phyloP scores from a whole-genome alignment of 1,140 invertebrate species.

The Capitella teleta region DNA sequence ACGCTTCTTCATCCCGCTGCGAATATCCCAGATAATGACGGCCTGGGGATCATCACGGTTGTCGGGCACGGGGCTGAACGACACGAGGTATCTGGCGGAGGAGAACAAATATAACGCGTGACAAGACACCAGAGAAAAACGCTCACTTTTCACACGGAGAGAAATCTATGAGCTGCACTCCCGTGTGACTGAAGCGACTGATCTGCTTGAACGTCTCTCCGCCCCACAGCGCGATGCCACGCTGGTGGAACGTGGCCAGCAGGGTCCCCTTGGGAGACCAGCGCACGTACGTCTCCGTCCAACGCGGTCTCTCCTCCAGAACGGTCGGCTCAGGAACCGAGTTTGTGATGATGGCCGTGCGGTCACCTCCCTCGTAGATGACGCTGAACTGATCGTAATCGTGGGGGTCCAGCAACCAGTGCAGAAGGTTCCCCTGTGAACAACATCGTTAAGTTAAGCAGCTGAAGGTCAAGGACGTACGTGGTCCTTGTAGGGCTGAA shows the following conservation, averaged over 20 bases:
- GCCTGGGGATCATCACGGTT: conserved; percentile 43
- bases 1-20: conserved; percentile 80
- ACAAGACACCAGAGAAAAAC: neutral
- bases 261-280: conserved; percentile 97
- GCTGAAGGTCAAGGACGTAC: conserved; percentile 25
- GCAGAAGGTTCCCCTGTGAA: conserved; percentile 71
- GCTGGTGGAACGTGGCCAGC: conserved; percentile 85
- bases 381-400: conserved; percentile 91
- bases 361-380: conserved; percentile 64
- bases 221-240: conserved; percentile 93
- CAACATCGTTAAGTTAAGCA: neutral
- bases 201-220: conserved; percentile 85
- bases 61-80: conserved; percentile 69
- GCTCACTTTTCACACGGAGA: conserved; percentile 85
- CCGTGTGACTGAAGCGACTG: conserved; percentile 76
- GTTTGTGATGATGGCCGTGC: conserved; percentile 71
- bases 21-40: conserved; percentile 70
- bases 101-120: conserved; percentile 11
- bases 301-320: conserved; percentile 75
- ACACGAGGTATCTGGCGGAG: conserved; percentile 65
- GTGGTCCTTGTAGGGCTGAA: conserved; percentile 65
- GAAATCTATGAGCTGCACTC: conserved; percentile 92
- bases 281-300: conserved; percentile 86
- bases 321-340: conserved; percentile 55
- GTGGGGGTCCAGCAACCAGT: conserved; percentile 79